A percentile compares a stretch with the other conserved stretches of the same genome.
phyloP scores from a whole-genome alignment of 2,888 invertebrate genomes.

The Pardosa pseudoannulata region DNA sequence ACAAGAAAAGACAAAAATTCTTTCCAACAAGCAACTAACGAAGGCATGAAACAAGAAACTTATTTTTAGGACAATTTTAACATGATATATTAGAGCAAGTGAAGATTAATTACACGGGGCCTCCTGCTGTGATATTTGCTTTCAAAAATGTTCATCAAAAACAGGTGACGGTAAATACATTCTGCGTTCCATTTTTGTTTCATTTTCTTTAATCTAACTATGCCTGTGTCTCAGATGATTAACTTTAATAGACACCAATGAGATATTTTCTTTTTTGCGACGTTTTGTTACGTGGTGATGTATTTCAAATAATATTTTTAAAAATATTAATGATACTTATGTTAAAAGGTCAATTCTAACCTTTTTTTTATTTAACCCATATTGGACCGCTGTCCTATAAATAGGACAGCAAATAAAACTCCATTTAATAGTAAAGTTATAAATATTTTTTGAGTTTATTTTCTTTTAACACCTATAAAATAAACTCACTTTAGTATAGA shows the following conservation, averaged over 20 bases:
- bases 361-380: too few relatives aligned
- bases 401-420: too few relatives aligned
- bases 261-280: not conserved
- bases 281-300: too few relatives aligned
- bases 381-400: too few relatives aligned
- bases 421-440: too few relatives aligned
- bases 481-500: too few relatives aligned
- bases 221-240: not conserved
- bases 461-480: too few relatives aligned
- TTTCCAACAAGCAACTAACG: constrained; percentile 13
- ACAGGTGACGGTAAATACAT: constrained; percentile 42
- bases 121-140: constrained; percentile 42
- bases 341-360: too few relatives aligned
- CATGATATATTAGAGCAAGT: constrained; percentile 52
- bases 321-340: too few relatives aligned
- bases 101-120: constrained; percentile 47
- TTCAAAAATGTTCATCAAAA: constrained; percentile 41
- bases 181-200: constrained; percentile 30
- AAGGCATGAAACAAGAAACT: constrained; percentile 23
- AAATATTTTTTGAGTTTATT: too few relatives aligned
- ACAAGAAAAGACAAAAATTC: constrained; percentile 16
- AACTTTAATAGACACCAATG: not conserved
- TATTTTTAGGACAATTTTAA: constrained; percentile 55
- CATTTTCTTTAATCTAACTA: not conserved
- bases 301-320: too few relatives aligned